Base-by-base conservation (phyloP, 2,797 vertebrate genomes). In the Eutrigla gurnardus region DNA sequence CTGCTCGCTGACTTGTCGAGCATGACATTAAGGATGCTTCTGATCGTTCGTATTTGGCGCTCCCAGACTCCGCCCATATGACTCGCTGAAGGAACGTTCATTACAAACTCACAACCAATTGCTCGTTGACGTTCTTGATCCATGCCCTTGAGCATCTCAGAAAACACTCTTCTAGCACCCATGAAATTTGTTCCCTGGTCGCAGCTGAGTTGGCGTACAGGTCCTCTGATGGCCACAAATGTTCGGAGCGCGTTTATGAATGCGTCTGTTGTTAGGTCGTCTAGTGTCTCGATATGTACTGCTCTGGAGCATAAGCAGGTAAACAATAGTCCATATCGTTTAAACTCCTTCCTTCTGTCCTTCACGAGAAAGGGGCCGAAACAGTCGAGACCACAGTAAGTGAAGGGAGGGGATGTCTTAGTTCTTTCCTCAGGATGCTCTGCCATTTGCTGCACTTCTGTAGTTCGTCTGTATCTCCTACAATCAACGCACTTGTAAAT, bases 21-120 rank as follows among this genome's bases (percentile, higher is more conserved):
- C 62, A 75, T 75, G 2, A 11, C 59, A 9, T 36, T 64, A 10
- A 68, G 25, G 7, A 67, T 62, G 17, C 57, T 73, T 25, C 2
- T 13, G 33, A 78, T 59, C 4, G 36, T 77, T 40, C 1, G 10
- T 32, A 62, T 62, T 11, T 74, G 71, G 6, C 12, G 14, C 8
- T 74, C 70, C 57, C 75, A 77, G 1, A 62, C 14, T 13, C 54
- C 61, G 6, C 74, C 49, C n/a, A 33, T 53, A n/a, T 60, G 49
- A 0, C 55, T 78, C 3, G 36, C 69, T 55, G 40, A 46, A 47
- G 55, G 54, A 7, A 59, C 13, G 4, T 71, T 77, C 39, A 71
- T 58, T 14, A 70, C 43, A 64, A 58, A 76, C 11, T 76, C 50
- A 32, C 52, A 70, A 12, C 66, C 60, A 25, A 64, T 15, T 0